phyloP scores from a whole-genome alignment of 2,797 vertebrate species.

The Potorous gilbertii region DNA sequence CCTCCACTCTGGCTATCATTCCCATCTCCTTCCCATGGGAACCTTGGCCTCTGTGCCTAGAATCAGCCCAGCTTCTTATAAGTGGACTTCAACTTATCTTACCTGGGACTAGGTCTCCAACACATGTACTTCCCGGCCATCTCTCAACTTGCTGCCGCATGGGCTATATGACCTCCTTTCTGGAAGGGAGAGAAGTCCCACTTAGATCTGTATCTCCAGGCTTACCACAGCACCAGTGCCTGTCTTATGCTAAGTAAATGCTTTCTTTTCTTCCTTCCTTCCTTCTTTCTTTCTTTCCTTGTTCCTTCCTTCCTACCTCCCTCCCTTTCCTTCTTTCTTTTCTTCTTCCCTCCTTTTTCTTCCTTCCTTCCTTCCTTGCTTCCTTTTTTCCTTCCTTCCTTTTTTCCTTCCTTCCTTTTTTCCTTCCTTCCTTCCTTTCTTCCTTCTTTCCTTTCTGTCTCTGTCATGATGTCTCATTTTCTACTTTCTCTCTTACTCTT shows the following conservation, averaged over 20 bases:
- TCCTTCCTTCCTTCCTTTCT: too few species aligned
- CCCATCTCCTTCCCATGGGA: background rate
- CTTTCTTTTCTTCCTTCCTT: background rate
- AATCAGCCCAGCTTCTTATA: background rate
- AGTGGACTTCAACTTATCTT: background rate
- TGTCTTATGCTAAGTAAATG: background rate
- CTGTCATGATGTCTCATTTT: too few species aligned
- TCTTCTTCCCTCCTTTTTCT: rapidly evolving
- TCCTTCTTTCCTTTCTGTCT: too few species aligned
- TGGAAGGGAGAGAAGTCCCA: background rate
- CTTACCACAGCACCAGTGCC: background rate
- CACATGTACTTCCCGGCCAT: background rate
- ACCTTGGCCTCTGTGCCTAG: background rate
- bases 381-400: rapidly evolving
- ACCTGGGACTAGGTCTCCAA: background rate
- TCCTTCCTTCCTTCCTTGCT: rapidly evolving
- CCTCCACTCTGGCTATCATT: background rate
- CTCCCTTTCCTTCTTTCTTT: too few species aligned
- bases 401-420: rapidly evolving
- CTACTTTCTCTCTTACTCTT: too few species aligned
- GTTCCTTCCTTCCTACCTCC: background rate
- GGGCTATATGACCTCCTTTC: background rate
- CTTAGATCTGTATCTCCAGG: background rate
- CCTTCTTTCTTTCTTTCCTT: background rate
- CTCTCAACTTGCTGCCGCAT: background rate